Base-by-base conservation (phyloP, 53 echinoderm and acorn worm genomes). In the Hippasteria phrygiana region DNA sequence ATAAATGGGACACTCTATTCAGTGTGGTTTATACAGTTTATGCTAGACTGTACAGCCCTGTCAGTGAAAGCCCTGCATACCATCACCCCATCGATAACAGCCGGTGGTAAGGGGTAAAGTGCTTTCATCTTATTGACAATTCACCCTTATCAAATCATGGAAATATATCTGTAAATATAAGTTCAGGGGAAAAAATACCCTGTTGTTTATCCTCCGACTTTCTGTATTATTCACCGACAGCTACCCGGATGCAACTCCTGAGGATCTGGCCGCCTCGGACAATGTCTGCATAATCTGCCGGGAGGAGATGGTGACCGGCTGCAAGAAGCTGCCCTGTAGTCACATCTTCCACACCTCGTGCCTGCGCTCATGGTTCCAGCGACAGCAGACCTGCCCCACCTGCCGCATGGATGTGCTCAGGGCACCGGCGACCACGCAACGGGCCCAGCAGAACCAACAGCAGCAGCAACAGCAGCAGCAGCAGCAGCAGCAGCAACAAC, bases 331-430 rank as follows among this genome's bases (percentile, higher is more conserved):
- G 16, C 98, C 98, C 38, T 97, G 98, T 63, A 91, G 89, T 42
- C 98, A 97, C 88, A 97, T 97, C 88, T 97, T 97, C 88, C 98
- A 97, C 88, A 95, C 93, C 12, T 92, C 93, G 73, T 97, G 98
- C 80, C 92, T 97, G 28, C 89, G 98, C 18, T 97, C 98, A 28
- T 97, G 98, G 98, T 97, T 97, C 80, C 98, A 97, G 83, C 88
- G 98, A 39, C 98, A 97, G 84, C 98, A 97, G 93, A 95, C 98
- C 17, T 97, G 98, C 41, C 98, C 98, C 2, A 95, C 95, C 5
- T 95, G 95, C 80, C 92, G 98, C 59, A 97, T 97, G 98, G 98
- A 97, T 72, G 95, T 97, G n/a, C 85, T 97, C 14, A 72, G 98
- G 78, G 83, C 91, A 38, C 92, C 95, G 22, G 92, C 89, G 11